A percentile compares a stretch with the other conserved stretches of the same genome.
These are phyloP conservation scores for Prosopocoilus inquinatus DNA, from an alignment of 2,888 invertebrate species.

Conservation along the genomic window DNA sequence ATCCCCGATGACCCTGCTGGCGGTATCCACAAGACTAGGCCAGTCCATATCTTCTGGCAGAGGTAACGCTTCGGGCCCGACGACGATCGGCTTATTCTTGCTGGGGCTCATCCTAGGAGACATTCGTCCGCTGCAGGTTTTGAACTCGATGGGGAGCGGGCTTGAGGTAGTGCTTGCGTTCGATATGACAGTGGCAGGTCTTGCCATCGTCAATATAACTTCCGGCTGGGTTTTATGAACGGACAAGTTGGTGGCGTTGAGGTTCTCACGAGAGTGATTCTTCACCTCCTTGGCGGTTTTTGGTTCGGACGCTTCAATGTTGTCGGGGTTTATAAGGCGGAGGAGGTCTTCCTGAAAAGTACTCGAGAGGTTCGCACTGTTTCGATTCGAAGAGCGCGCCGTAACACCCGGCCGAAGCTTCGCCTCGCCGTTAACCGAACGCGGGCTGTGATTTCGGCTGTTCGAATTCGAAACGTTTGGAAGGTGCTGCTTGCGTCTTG, in stretches of 20 bases:
- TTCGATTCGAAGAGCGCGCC: constrained; percentile 54
- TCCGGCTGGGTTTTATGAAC: constrained; percentile 53
- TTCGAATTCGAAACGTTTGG: constrained; percentile 45
- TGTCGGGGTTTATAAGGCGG: constrained; percentile 80
- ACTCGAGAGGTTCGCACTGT: constrained; percentile 61
- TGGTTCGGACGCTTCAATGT: constrained; percentile 48
- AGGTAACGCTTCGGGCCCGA: constrained; percentile 54
- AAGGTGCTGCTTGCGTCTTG: constrained; percentile 54
- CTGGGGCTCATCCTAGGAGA: constrained; percentile 43
- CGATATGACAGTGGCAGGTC: constrained; percentile 65
- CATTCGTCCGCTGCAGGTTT: constrained; percentile 57
- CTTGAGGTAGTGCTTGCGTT: constrained; percentile 61
- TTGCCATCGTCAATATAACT: constrained; percentile 63
- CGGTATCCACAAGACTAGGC: constrained; percentile 77
- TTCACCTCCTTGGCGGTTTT: constrained; percentile 32
- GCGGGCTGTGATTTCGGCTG: constrained; percentile 62
- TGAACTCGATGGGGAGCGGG: constrained; percentile 57
- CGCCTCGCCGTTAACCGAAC: constrained; percentile 59
- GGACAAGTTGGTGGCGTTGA: constrained; percentile 41
- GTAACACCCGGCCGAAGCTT: constrained; percentile 55
- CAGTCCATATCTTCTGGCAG: constrained; percentile 74
- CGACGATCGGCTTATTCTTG: constrained; percentile 36
- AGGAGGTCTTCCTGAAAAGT: constrained; percentile 80
- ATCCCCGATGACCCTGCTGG: constrained; percentile 41
- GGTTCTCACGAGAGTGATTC: constrained; percentile 43